Conservation (phyloP, 2,888 invertebrate species). For the Bruchidius siliquastri region DNA sequence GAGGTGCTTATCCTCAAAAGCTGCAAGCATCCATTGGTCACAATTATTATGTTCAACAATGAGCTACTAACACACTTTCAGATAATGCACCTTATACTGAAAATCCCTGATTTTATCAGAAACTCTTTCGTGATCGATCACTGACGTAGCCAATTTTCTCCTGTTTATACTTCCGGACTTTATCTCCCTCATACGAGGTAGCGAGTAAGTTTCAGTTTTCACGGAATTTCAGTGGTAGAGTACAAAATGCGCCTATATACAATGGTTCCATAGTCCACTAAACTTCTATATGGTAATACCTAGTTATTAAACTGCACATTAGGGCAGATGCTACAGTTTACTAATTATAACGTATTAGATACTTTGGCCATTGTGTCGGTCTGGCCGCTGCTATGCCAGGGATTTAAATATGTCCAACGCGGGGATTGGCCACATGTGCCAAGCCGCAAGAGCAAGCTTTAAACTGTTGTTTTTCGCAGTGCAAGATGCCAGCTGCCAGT, state of each 20-base stretch:
- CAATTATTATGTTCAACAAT: too few relatives aligned
- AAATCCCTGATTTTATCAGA: too few relatives aligned
- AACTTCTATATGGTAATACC: not conserved
- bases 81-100: too few relatives aligned
- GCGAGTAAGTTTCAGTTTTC: not conserved
- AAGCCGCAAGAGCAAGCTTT: not conserved
- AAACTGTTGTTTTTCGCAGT: not conserved
- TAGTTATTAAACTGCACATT: not conserved
- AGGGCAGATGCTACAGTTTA: not conserved
- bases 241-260: not conserved
- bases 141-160: too few relatives aligned
- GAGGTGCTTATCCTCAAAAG: too few relatives aligned
- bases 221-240: not conserved
- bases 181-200: too few relatives aligned
- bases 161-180: too few relatives aligned
- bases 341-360: not conserved
- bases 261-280: not conserved
- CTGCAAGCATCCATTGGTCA: too few relatives aligned
- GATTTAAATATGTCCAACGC: not conserved
- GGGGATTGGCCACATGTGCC: not conserved
- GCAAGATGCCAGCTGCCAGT: not conserved
- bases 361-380: not conserved
- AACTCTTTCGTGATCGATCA: too few relatives aligned
- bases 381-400: not conserved
- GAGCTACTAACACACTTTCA: too few relatives aligned